Base-by-base conservation (phyloP, 2,797 vertebrate species). In the Syngnathus acus region DNA sequence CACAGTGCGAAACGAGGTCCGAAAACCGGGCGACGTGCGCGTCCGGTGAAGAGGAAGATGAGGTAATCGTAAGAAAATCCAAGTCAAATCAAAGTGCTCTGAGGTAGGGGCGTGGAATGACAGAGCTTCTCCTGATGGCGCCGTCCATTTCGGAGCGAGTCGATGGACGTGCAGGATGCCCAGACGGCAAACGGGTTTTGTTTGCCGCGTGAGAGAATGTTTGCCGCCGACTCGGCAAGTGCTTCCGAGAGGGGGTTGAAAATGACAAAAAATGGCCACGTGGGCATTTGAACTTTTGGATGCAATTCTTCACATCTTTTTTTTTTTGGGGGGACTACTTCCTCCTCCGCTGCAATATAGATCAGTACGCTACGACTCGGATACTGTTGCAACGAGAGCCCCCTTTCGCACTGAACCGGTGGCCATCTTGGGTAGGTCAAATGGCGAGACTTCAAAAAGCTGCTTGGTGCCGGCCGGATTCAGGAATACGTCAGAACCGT, bases 291-390 rank as follows among this genome's bases (percentile, higher is more conserved):
- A 9, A 59, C 26, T 21, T 76, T 73, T 64, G 17, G 17, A 60
- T 60, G 37, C 40, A 38, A 17, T 55, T 71, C 78, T 87, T 86
- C 84, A 88, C 86, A 87, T 88, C 87, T 65, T 73, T 59, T 9
- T 9, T 21, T 17, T 78, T 74, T 72, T 76, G 72, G 32, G 14
- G 14, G 26, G 16, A 72, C 64, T 73, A 77, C 54, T 58, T 77
- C 77, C 71, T 78, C 77, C 75, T 80, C 80, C 59, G 65, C 68
- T 73, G 73, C 76, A 74, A 84, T 70, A 70, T 72, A 65, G 68
- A 70, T 67, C 67, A 58, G 55, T 58, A 37, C 32, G 16, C 26
- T 21, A 21, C 21, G 50, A 53, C 50, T 39, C 62, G 68, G 19
- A 21, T 69, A 57, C 55, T 26, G 53, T 26, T 55, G 13, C 23